These are phyloP conservation scores for Ptychochromis oligacanthus DNA, from an alignment of 2,113 vertebrate genomes.

Conservation along the genomic window DNA sequence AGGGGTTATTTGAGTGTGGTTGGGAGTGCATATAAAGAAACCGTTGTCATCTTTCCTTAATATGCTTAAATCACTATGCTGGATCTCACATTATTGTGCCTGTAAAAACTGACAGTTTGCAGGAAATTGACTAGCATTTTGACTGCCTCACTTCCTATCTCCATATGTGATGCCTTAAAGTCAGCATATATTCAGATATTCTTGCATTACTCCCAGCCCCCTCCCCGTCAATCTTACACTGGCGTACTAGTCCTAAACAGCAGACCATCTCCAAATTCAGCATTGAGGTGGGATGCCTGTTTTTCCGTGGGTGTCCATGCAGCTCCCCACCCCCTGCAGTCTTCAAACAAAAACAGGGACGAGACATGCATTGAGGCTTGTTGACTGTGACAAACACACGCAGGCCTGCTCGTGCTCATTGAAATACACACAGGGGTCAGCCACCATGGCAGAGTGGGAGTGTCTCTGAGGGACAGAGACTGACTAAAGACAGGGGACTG, in stretches of 20 bases:
- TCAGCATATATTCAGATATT: constrained; percentile 31
- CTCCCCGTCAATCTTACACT: constrained; percentile 57
- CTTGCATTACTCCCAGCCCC: constrained; percentile 18
- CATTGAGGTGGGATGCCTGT: constrained; percentile 67
- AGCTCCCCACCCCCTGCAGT: constrained; percentile 27
- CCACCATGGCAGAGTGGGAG: constrained; percentile 47
- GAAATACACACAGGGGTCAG: constrained; percentile 54
- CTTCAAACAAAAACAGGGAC: constrained; percentile 44
- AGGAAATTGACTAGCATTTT: background rate
- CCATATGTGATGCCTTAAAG: background rate
- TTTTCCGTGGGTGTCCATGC: constrained; percentile 27
- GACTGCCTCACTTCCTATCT: background rate
- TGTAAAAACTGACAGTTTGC: background rate
- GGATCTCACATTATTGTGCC: background rate
- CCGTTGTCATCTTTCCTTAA: background rate
- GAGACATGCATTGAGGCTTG: constrained; percentile 7
- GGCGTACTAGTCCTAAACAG: constrained; percentile 59
- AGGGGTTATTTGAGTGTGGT: background rate
- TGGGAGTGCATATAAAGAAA: background rate
- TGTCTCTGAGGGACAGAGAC: constrained; percentile 22
- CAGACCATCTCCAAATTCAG: constrained; percentile 71
- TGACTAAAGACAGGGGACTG: constrained; percentile 42
- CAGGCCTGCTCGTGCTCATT: constrained; percentile 13
- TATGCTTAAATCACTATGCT: background rate
- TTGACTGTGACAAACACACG: constrained; percentile 63